Evolutionary conservation across 1,140 invertebrate species (phyloP).

Genomic region (Halesus radiatus): DNA sequence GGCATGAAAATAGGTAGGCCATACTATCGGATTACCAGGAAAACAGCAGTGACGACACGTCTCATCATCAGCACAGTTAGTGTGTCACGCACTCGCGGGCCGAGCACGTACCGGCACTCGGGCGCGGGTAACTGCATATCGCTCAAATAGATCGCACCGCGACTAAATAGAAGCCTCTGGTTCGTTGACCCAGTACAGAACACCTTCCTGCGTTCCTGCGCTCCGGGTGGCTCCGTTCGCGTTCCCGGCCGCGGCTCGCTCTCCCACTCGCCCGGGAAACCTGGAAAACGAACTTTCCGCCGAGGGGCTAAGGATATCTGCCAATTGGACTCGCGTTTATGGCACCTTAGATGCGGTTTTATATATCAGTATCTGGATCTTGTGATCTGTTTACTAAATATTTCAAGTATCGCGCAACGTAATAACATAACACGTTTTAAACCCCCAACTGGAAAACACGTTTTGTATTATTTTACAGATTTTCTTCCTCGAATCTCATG

Average conservation of each 20-base stretch:
- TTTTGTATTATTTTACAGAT: no score
- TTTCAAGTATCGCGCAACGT: no score
- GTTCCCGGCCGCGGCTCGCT: constrained; percentile 22
- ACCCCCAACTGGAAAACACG: no score
- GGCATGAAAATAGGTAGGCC: constrained; percentile 34
- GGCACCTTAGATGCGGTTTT: no score
- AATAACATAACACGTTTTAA: no score
- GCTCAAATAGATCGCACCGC: constrained; percentile 43
- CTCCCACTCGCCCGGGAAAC: constrained; percentile 27
- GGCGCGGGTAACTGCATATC: constrained; percentile 47
- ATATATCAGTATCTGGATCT: no score
- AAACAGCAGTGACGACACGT: constrained; percentile 43
- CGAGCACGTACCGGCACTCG: constrained; percentile 6
- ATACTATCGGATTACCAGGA: constrained; percentile 48
- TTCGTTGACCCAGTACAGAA: constrained; percentile 48
- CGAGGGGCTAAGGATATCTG: neutral
- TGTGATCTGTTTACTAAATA: no score
- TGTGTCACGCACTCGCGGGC: constrained; percentile 32
- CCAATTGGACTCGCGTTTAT: neutral
- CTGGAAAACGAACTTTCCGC: neutral
- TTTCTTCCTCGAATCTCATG: no score
- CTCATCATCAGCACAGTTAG: constrained; percentile 42
- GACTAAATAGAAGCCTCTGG: constrained; percentile 47
- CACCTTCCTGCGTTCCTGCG: constrained; percentile 28
- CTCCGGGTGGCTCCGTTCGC: no score